Percentiles rank a stretch among this genome's conserved stretches.
phyloP scores from a whole-genome alignment of 2,113 vertebrate genomes.

The Sclerurus mexicanus region DNA sequence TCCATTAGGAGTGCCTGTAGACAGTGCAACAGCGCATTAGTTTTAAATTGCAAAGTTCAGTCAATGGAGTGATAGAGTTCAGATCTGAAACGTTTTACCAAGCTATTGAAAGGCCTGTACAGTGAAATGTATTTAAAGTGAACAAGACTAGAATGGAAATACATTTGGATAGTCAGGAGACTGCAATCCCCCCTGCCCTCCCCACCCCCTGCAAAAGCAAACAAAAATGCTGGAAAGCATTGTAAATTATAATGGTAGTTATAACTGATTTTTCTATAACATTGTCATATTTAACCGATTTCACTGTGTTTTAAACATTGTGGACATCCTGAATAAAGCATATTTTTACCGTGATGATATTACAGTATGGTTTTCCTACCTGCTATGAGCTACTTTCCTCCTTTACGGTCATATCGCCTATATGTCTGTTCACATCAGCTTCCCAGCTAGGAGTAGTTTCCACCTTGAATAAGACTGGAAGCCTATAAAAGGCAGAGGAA shows the following conservation, averaged over 20 bases:
- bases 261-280: not conserved
- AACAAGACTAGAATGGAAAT: not conserved
- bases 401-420: not conserved
- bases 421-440: not conserved
- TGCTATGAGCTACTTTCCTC: not conserved
- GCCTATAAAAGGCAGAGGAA: not conserved
- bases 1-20: conserved; percentile 11
- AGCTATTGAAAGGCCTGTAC: not conserved
- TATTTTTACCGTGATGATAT: not conserved
- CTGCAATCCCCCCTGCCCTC: not conserved
- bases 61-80: conserved; percentile 22
- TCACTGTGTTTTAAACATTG: not conserved
- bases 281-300: not conserved
- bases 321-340: not conserved
- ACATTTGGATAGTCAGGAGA: not conserved
- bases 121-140: not conserved
- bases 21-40: conserved; percentile 1
- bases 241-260: not conserved
- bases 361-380: not conserved
- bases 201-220: not conserved
- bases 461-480: not conserved
- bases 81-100: not conserved
- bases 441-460: not conserved
- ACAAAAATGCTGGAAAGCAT: not conserved
- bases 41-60: conserved; percentile 45